Evolutionary conservation across 2,113 vertebrate species (phyloP).

Genomic region (Eclectus roratus): DNA sequence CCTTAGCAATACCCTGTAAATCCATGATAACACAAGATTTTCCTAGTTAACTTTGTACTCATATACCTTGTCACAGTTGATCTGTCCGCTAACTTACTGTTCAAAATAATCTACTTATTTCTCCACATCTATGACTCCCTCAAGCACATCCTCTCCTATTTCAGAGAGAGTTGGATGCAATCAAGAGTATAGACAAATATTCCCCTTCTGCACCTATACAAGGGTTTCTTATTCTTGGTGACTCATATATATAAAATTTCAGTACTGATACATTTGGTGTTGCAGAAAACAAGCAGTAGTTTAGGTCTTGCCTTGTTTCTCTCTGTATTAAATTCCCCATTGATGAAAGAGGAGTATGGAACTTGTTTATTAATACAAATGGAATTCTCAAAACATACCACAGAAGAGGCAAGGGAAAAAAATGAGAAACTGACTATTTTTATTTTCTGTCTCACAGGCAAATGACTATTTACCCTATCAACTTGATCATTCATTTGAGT

Average conservation of each 20-base stretch:
- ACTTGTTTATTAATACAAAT: not conserved
- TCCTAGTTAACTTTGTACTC: not conserved
- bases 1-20: not conserved
- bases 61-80: not conserved
- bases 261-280: not conserved
- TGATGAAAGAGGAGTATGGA: not conserved
- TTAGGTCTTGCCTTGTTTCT: not conserved
- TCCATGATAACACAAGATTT: not conserved
- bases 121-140: not conserved
- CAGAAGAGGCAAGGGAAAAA: not conserved
- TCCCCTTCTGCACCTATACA: not conserved
- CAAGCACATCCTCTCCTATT: not conserved
- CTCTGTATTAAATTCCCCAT: not conserved
- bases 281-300: not conserved
- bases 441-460: not conserved
- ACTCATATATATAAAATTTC: not conserved
- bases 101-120: not conserved
- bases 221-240: not conserved
- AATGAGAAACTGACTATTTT: not conserved
- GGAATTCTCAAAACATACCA: not conserved
- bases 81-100: not conserved
- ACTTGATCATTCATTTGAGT: not conserved
- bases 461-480: not conserved
- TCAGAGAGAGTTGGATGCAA: not conserved
- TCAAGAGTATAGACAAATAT: not conserved